These are phyloP conservation scores for Poeciliopsis presidionis DNA, from an alignment of 2,797 vertebrate species.

Conservation along the genomic window DNA sequence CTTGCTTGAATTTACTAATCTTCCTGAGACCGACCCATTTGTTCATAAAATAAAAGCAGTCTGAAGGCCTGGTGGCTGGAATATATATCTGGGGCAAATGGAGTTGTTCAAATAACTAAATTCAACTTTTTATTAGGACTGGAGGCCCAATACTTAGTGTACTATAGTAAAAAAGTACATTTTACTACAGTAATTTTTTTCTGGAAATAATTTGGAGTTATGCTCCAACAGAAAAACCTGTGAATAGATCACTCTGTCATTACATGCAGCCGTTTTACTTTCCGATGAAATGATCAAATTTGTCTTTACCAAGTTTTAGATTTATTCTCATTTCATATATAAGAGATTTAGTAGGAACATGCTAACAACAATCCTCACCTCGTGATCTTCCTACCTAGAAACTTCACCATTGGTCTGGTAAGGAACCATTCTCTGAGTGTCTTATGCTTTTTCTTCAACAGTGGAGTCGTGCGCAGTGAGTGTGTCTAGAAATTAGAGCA, in stretches of 20 bases:
- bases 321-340: background rate
- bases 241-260: too few species aligned
- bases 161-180: too few species aligned
- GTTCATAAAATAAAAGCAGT: background rate
- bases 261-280: background rate
- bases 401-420: background rate
- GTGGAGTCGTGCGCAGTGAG: background rate
- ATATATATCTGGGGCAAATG: background rate
- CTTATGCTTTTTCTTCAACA: background rate
- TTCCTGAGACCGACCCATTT: background rate
- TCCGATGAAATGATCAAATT: background rate
- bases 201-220: too few species aligned
- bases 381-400: background rate
- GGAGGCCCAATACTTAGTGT: background rate
- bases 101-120: background rate
- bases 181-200: too few species aligned
- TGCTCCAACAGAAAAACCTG: too few species aligned
- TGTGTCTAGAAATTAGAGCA: background rate
- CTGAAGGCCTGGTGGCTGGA: background rate
- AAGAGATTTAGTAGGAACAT: background rate
- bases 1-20: background rate
- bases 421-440: too few species aligned
- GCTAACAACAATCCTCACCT: background rate
- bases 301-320: background rate
- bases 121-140: background rate